Evolutionary conservation across 2,113 vertebrate species (phyloP), one percentile per base, ranked within the genome.

Genomic region (Thymallus thymallus): DNA sequence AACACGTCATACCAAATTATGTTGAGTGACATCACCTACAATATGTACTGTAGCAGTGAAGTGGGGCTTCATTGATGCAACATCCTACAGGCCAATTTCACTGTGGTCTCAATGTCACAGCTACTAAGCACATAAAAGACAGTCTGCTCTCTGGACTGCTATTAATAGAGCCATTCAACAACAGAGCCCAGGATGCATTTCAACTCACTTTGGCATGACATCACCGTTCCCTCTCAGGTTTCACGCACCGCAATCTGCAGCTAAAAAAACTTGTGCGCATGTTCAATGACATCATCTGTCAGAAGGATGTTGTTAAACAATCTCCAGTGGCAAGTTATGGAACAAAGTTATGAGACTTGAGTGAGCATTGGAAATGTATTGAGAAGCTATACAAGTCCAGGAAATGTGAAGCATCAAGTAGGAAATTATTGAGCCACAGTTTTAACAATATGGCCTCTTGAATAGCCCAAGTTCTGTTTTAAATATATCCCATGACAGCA

Each of bases 81-180:
- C 18, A 3, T 16, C 29, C 64, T 32, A 14, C 29, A 35, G 30
- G 64, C 64, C 64, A 30, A 41, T 35, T 32, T 29, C 30, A 32
- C 64, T 66, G 30, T 18, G 9, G 64, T 35, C 18, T 10, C 16
- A 66, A 66, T 66, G 18, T 35, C 64, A 66, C 29, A 10, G 3
- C 20, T 14, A 1, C 18, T n/a, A 18, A n/a, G 29, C 30, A 4
- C 23, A 64, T 26, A 30, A n/a, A 64, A 29, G 64, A 32, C 18
- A 18, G 64, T n/a, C 64, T 35, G 12, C 29, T 41, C 26, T 18
- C 23, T 12, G 18, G 6, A 23, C 24, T 30, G 23, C 70, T 77
- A 63, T 51, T 24, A 77, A 77, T 73, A 73, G 75, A 72, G 48
- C 12, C 24, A 7, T 26, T 23, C 32, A 56, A 51, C 24, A 67